Evolutionary conservation across 2,113 vertebrate species (phyloP).

Genomic region (Empidonax alnorum): DNA sequence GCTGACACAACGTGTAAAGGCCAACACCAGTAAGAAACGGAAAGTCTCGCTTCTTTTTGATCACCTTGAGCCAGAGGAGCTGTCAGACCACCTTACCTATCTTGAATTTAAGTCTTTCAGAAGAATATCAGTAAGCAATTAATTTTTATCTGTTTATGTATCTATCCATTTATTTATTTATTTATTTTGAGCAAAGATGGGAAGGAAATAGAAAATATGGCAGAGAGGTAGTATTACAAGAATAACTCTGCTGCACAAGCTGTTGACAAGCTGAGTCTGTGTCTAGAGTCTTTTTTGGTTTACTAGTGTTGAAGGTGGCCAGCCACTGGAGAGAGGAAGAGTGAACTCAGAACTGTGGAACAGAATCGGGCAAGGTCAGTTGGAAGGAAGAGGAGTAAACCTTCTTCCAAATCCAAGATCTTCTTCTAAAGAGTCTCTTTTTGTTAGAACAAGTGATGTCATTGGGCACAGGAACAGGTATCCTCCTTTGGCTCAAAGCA

Average conservation of each 20-base stretch:
- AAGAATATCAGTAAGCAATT: slow-evolving; percentile 88
- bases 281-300: neutral
- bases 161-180: neutral
- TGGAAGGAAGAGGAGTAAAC: neutral
- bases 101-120: slow-evolving; percentile 96
- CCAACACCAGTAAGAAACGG: slow-evolving; percentile 92
- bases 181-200: neutral
- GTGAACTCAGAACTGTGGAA: neutral
- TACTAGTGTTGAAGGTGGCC: neutral
- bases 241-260: neutral
- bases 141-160: neutral
- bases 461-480: neutral
- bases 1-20: slow-evolving; percentile 91
- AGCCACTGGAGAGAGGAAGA: neutral
- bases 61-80: slow-evolving; percentile 91
- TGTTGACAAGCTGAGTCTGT: neutral
- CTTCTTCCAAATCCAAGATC: neutral
- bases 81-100: slow-evolving; percentile 93
- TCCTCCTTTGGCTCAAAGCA: neutral
- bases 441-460: neutral
- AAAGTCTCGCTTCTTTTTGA: slow-evolving; percentile 97
- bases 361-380: neutral
- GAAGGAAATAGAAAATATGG: neutral
- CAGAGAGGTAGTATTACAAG: neutral
- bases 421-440: neutral